phyloP scores from a whole-genome alignment of 2,888 invertebrate species.

The Aleiodes alternator region DNA sequence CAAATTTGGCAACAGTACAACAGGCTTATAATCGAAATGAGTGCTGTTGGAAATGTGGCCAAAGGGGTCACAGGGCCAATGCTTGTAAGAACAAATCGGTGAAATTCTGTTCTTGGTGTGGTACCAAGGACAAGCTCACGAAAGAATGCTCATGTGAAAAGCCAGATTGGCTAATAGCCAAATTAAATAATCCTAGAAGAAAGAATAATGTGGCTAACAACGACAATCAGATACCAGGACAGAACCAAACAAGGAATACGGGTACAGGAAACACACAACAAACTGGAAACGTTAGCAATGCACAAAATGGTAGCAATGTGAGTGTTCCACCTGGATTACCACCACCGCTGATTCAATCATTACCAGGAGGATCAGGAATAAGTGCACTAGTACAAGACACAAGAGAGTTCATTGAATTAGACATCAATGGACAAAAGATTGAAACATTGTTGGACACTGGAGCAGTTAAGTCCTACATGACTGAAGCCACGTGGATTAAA shows the following conservation, averaged over 20 bases:
- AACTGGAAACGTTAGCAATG: too few relatives aligned
- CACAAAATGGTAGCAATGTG: not conserved
- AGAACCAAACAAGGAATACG: not conserved
- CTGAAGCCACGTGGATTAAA: not conserved
- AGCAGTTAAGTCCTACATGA: not conserved
- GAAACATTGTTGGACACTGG: slow-evolving; percentile 27
- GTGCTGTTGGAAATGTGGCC: slow-evolving; percentile 30
- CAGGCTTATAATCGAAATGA: not conserved
- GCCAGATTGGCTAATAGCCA: not conserved
- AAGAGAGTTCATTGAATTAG: not conserved
- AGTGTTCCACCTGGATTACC: not conserved
- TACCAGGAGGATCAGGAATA: not conserved
- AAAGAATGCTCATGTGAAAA: not conserved
- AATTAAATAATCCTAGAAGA: not conserved
- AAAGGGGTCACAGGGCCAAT: slow-evolving; percentile 12
- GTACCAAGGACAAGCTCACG: not conserved
- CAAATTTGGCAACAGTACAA: not conserved
- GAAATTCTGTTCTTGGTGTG: slow-evolving; percentile 21
- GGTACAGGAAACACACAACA: not conserved
- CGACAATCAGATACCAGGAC: not conserved
- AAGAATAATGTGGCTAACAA: not conserved
- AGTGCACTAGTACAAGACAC: not conserved
- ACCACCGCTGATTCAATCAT: not conserved
- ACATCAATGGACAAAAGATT: not conserved
- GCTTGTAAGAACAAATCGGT: not conserved